phyloP scores from a whole-genome alignment of 2,888 invertebrate genomes.

The Limnephilus rhombicus region DNA sequence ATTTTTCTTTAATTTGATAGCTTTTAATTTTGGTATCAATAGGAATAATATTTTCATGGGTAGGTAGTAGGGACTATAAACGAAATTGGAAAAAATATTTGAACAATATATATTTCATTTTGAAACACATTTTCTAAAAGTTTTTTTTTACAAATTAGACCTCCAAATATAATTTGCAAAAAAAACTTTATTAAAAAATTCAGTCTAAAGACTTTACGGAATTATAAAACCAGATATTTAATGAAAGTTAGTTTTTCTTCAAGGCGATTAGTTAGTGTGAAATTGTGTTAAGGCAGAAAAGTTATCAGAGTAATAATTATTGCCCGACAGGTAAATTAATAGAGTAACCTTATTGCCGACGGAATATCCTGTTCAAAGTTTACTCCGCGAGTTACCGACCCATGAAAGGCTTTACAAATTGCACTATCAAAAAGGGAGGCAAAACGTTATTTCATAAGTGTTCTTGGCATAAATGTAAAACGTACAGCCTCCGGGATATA shows the following conservation, averaged over 20 bases:
- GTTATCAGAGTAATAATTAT: constrained; percentile 34
- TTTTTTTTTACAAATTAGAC: too few species aligned
- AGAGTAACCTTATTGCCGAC: neutral
- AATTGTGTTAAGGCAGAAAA: neutral
- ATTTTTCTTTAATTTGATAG: too few species aligned
- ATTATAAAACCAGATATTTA: neutral
- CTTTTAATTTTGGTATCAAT: too few species aligned
- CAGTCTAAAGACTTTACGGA: neutral
- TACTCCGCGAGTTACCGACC: constrained; percentile 17
- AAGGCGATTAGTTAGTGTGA: neutral
- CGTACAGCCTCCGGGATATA: neutral
- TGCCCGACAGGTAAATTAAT: constrained; percentile 30
- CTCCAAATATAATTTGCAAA: neutral
- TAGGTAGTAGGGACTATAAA: too few species aligned
- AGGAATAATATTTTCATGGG: too few species aligned
- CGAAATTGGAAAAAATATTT: too few species aligned
- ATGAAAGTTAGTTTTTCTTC: neutral
- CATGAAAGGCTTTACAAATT: constrained; percentile 42
- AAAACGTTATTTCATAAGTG: constrained; percentile 46
- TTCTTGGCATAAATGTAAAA: constrained; percentile 10
- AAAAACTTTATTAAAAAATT: neutral
- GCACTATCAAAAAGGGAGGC: constrained; percentile 21
- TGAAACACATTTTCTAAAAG: too few species aligned
- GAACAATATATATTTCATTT: too few species aligned
- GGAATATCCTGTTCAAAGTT: constrained; percentile 25